Conservation (phyloP, 2,113 vertebrate genomes). For the Lasiurus cinereus region DNA sequence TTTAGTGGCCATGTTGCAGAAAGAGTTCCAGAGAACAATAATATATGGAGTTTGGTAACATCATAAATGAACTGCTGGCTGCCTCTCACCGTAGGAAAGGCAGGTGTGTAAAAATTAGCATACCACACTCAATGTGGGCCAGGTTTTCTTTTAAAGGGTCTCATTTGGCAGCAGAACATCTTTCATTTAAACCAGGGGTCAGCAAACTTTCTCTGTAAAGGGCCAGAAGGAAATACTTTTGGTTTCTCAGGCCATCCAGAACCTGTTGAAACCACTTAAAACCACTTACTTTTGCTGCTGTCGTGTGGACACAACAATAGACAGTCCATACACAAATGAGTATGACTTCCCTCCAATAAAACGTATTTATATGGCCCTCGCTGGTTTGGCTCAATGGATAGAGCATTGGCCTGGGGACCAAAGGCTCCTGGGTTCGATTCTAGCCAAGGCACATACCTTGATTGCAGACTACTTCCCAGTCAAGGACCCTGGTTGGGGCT, state of each 20-base stretch:
- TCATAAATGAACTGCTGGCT: constrained; percentile 14
- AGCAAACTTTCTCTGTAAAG: neutral
- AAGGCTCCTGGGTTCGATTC: too few relatives aligned
- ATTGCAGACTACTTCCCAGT: too few relatives aligned
- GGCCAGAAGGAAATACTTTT: neutral
- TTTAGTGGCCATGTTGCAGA: constrained; percentile 28
- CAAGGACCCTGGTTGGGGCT: too few relatives aligned
- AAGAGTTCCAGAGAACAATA: constrained; percentile 46
- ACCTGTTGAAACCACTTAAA: neutral
- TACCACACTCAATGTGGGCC: neutral
- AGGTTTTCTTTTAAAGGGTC: constrained; percentile 55
- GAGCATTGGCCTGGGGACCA: too few relatives aligned
- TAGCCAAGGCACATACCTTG: too few relatives aligned
- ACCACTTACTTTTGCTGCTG: neutral
- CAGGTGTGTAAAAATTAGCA: constrained; percentile 69
- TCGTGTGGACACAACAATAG: neutral
- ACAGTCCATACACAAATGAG: neutral
- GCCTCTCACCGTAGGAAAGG: constrained; percentile 49
- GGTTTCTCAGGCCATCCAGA: neutral
- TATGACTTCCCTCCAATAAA: constrained; percentile 27
- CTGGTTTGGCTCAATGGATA: too few relatives aligned
- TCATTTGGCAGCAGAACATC: constrained; percentile 15
- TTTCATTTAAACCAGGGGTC: neutral
- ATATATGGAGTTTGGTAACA: neutral
- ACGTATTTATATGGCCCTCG: neutral